Evolutionary conservation across 2,113 vertebrate genomes (phyloP).

Genomic region (Conger conger): DNA sequence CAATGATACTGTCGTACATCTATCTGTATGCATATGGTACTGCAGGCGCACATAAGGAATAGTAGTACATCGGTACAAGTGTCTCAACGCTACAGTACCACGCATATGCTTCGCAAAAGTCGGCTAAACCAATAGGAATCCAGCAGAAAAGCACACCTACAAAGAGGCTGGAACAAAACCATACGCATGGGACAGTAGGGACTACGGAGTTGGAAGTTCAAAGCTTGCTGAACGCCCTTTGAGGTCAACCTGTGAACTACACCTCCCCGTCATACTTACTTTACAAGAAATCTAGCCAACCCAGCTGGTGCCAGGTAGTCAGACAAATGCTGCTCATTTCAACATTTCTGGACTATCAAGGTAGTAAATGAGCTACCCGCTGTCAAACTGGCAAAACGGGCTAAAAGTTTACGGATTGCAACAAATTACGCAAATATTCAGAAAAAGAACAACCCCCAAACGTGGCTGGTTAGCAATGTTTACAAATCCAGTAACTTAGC

Average conservation of each 20-base stretch:
- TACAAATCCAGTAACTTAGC: too few species aligned
- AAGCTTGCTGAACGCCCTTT: neutral
- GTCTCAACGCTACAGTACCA: too few species aligned
- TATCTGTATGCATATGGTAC: too few species aligned
- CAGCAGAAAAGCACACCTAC: neutral
- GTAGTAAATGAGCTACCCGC: too few species aligned
- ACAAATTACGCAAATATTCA: neutral
- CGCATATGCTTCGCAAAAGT: neutral
- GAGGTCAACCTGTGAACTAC: neutral
- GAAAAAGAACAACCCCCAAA: neutral
- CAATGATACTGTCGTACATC: neutral
- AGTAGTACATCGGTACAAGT: too few species aligned
- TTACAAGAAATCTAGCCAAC: neutral
- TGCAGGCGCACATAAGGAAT: too few species aligned
- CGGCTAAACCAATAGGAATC: neutral
- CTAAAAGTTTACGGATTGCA: neutral
- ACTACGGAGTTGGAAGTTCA: neutral
- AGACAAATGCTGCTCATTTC: neutral
- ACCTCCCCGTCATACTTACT: neutral
- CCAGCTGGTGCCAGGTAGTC: neutral
- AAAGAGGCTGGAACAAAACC: neutral
- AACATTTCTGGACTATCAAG: neutral
- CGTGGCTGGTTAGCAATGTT: neutral
- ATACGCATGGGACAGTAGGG: too few species aligned
- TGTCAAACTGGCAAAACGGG: neutral